A percentile compares a stretch with the other conserved stretches of the same genome.
Evolutionary conservation across 2,113 vertebrate genomes (phyloP).

Genomic region (Danionella cerebrum): DNA sequence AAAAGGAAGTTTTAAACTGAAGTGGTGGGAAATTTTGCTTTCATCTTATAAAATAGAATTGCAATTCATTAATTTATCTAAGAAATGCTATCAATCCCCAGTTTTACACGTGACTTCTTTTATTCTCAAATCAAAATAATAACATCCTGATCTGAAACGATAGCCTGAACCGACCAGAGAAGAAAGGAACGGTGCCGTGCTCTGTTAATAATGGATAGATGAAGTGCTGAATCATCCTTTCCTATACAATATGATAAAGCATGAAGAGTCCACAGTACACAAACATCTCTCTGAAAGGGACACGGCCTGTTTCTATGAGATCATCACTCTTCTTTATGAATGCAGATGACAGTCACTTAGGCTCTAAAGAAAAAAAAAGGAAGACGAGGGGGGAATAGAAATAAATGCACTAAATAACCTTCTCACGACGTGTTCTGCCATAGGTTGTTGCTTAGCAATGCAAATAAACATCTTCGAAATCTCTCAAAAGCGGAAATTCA

Average conservation of each 20-base stretch:
- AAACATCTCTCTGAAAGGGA: background rate
- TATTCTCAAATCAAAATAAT: background rate
- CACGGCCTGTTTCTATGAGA: slow-evolving; percentile 34
- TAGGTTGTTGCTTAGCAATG: slow-evolving; percentile 18
- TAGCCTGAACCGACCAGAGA: background rate
- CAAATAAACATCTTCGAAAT: background rate
- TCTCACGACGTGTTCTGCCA: background rate
- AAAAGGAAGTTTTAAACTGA: too few relatives aligned
- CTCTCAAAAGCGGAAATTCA: background rate
- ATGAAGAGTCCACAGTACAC: slow-evolving; percentile 23
- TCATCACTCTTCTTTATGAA: slow-evolving; percentile 18
- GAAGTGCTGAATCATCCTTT: background rate
- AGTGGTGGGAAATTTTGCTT: too few relatives aligned
- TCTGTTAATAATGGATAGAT: background rate
- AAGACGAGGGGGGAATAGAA: background rate
- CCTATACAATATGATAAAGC: background rate
- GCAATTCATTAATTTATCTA: too few relatives aligned
- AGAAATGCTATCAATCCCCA: too few relatives aligned
- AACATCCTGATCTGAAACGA: background rate
- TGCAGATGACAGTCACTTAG: slow-evolving; percentile 1
- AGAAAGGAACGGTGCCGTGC: slow-evolving; percentile 1
- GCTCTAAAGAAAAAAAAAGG: background rate
- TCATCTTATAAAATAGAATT: too few relatives aligned
- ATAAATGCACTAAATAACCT: background rate
- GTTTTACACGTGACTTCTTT: too few relatives aligned